phyloP scores from a whole-genome alignment of 2,888 invertebrate species.

The Lamellibrachia satsuma region DNA sequence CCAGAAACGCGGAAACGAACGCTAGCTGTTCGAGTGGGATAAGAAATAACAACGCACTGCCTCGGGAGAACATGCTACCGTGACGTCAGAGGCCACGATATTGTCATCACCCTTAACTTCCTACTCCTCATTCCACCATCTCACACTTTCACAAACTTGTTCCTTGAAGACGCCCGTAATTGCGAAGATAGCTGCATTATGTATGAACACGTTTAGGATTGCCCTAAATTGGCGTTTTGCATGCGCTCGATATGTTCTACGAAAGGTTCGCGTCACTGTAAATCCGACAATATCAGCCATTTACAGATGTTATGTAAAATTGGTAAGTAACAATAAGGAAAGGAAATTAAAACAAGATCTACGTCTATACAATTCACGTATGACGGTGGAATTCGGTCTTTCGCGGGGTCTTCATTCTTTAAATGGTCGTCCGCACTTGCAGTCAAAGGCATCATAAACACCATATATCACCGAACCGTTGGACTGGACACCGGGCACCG shows the following conservation, averaged over 20 bases:
- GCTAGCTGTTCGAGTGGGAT: background rate
- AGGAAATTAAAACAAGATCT: background rate
- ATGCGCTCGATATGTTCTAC: background rate
- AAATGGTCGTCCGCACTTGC: background rate
- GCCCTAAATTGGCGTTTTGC: background rate
- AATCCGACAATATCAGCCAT: background rate
- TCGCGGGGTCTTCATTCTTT: background rate
- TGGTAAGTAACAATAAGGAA: background rate
- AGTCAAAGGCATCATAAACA: background rate
- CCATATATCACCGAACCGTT: background rate
- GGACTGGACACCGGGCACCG: background rate
- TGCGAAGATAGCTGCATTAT: background rate
- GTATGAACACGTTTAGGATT: too few species aligned
- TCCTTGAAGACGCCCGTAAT: background rate
- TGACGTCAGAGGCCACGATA: background rate
- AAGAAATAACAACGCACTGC: background rate
- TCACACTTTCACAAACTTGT: background rate
- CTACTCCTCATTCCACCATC: background rate
- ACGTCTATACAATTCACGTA: background rate
- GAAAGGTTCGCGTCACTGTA: background rate
- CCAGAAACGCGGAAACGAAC: background rate
- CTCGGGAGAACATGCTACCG: background rate
- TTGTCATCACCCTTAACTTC: background rate
- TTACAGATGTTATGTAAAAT: background rate
- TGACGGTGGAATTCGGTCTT: background rate